Base-by-base conservation (phyloP, 2,113 vertebrate species). In the Otocyon megalotis region DNA sequence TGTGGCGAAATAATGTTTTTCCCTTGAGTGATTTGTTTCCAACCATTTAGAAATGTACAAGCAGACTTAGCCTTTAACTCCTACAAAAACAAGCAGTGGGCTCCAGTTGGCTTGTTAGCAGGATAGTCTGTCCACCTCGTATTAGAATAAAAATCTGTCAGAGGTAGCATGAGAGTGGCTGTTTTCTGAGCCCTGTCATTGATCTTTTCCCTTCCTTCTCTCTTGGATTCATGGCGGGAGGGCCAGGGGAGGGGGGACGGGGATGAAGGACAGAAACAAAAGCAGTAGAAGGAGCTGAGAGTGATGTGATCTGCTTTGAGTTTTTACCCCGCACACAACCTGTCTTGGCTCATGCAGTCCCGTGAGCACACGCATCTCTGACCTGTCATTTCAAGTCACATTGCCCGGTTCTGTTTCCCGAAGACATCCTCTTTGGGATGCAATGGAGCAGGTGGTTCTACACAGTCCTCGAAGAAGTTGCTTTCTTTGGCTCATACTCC, bases 61-160 rank as follows among this genome's bases (percentile, higher is more conserved):
- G 3, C 1, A 88, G 58, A 32, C 24, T 54, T 16, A 12, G 58
- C 2, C 11, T 30, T 12, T 13, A 8, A 5, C 12, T 2, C 16
- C 3, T 5, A 22, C 16, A 16, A 24, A 24, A 65, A 20, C 8
- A 19, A 30, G 4, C n/a, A 43, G 72, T 4, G 20, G 26, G 9
- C 53, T 8, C 1, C 9, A 26, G 24, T 48, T 26, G 13, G 4
- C 13, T 12, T 19, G 19, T 32, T 4, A 19, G 48, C 13, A 26
- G n/a, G 8, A 8, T 7, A 3, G 13, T 19, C 22, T 3, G 9
- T 4, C n/a, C 8, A 24, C 2, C 17, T 14, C 32, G 1, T 15
- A 37, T 22, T 28, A 24, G n/a, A 43, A 17, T n/a, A 26, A 54
- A 37, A 80, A 20, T 67, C 32, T 30, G 32, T 20, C 24, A 19